These are phyloP conservation scores for Polietes domitor DNA, from an alignment of 2,888 invertebrate genomes.

Conservation along the genomic window DNA sequence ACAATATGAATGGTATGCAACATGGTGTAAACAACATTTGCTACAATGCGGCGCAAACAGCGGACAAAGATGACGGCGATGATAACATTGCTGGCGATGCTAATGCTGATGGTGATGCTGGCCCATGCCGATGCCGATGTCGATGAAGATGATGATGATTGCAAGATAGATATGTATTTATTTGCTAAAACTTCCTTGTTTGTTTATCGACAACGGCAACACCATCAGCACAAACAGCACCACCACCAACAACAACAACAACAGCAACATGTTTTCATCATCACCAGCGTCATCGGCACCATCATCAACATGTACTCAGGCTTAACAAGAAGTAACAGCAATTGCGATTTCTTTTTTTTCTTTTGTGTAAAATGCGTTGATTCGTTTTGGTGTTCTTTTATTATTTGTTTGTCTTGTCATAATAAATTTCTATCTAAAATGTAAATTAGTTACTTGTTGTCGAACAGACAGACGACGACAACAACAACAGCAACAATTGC, in stretches of 20 bases:
- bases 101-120: slow-evolving; percentile 3
- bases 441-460: slow-evolving; percentile 69
- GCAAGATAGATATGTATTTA: slow-evolving; percentile 50
- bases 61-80: slow-evolving; percentile 32
- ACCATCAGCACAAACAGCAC: neutral
- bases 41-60: slow-evolving; percentile 9
- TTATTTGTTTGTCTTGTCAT: slow-evolving; percentile 69
- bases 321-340: slow-evolving; percentile 34
- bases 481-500: slow-evolving; percentile 38
- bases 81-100: slow-evolving; percentile 24
- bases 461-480: slow-evolving; percentile 57
- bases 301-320: slow-evolving; percentile 44
- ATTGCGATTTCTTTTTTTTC: slow-evolving; percentile 19
- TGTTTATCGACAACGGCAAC: slow-evolving; percentile 45
- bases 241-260: slow-evolving; percentile 2
- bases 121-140: slow-evolving; percentile 26
- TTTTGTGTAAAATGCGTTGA: slow-evolving; percentile 54
- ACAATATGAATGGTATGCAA: slow-evolving; percentile 54
- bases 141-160: slow-evolving; percentile 49
- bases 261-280: slow-evolving; percentile 58
- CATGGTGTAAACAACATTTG: slow-evolving; percentile 36
- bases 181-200: slow-evolving; percentile 65
- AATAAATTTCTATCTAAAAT: slow-evolving; percentile 71
- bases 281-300: slow-evolving; percentile 42
- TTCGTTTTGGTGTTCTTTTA: slow-evolving; percentile 52